These are phyloP conservation scores for Epinotia ramella DNA, from an alignment of 2,888 invertebrate species.

Conservation along the genomic window DNA sequence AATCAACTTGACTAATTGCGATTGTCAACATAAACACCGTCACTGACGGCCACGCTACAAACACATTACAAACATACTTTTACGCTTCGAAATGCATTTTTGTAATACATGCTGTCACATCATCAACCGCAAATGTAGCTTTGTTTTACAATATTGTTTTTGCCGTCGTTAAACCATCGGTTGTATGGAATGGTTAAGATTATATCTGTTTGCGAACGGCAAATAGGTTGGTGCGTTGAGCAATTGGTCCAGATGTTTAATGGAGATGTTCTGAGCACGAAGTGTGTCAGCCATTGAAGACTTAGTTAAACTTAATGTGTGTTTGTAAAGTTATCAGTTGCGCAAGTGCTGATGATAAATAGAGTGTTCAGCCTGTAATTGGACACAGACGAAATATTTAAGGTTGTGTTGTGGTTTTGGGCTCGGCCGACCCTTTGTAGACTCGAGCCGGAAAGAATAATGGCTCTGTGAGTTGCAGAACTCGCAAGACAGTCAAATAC, in stretches of 20 bases:
- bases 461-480: too few species aligned
- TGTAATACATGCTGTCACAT: neutral
- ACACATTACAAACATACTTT: slow-evolving; percentile 10
- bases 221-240: slow-evolving; percentile 22
- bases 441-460: too few species aligned
- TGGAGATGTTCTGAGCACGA: slow-evolving; percentile 39
- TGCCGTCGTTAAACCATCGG: neutral
- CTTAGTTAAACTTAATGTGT: slow-evolving; percentile 37
- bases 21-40: slow-evolving; percentile 34
- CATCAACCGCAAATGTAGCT: slow-evolving; percentile 6
- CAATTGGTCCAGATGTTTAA: slow-evolving; percentile 35
- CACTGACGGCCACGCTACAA: slow-evolving; percentile 27
- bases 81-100: neutral
- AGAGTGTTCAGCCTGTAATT: neutral
- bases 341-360: slow-evolving; percentile 17
- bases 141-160: slow-evolving; percentile 19
- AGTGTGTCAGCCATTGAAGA: slow-evolving; percentile 37
- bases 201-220: neutral
- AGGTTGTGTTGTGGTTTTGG: too few species aligned
- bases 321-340: slow-evolving; percentile 37
- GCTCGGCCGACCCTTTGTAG: too few species aligned
- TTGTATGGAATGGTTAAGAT: neutral
- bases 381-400: neutral
- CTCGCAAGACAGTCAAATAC: too few species aligned
- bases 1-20: slow-evolving; percentile 40